phyloP scores from a whole-genome alignment of 1,140 invertebrate species.

The Formica selysi region DNA sequence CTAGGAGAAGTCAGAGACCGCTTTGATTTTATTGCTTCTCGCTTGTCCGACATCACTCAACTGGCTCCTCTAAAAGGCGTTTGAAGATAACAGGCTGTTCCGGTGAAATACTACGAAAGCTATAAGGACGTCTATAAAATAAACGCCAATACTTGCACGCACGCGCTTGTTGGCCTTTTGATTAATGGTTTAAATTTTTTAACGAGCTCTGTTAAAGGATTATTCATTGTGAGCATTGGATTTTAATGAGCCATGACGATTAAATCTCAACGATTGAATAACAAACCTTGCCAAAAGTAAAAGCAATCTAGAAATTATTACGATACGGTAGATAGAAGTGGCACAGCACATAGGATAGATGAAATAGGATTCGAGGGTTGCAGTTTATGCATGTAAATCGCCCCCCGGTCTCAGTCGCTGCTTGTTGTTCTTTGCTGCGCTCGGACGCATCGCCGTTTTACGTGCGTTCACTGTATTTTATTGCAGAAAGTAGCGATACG shows the following conservation, averaged over 20 bases:
- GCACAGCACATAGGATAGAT: conserved; percentile 4
- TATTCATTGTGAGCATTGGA: background rate
- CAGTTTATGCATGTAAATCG: conserved; percentile 82
- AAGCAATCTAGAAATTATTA: conserved; percentile 51
- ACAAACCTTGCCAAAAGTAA: conserved; percentile 30
- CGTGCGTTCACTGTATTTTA: conserved; percentile 72
- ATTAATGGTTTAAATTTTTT: conserved; percentile 29
- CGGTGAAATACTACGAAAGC: conserved; percentile 58
- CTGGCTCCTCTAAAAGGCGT: conserved; percentile 53
- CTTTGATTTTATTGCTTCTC: conserved; percentile 65
- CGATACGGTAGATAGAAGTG: conserved; percentile 30
- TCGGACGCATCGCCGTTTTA: conserved; percentile 71
- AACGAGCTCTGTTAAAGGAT: conserved; percentile 24
- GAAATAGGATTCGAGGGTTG: conserved; percentile 67
- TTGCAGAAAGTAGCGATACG: conserved; percentile 68
- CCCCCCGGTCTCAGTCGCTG: conserved; percentile 75
- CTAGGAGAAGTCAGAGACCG: conserved; percentile 49
- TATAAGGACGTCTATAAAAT: conserved; percentile 52
- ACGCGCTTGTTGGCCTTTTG: conserved; percentile 4
- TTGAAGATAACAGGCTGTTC: conserved; percentile 59
- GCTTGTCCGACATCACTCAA: conserved; percentile 63
- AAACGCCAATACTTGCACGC: conserved; percentile 43
- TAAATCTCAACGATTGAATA: background rate
- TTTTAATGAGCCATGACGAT: conserved; percentile 17
- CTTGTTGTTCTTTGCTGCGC: conserved; percentile 80